Conservation (phyloP, 2,797 vertebrate genomes). For the Gymnoscopelus braueri region DNA sequence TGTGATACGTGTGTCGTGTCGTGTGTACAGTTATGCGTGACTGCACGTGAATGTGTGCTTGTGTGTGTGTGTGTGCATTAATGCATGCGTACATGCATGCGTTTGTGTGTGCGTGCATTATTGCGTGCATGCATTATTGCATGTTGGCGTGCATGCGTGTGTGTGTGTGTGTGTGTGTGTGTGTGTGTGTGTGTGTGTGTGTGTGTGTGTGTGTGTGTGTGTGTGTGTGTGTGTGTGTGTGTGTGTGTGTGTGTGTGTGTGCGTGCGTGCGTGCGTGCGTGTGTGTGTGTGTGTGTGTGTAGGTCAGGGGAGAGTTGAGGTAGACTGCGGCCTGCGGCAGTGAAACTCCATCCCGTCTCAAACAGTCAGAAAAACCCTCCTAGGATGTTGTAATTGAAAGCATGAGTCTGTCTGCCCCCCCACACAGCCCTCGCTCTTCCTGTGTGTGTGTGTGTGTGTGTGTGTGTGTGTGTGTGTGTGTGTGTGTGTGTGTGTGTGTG, state of each 20-base stretch:
- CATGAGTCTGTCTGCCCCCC: conserved; percentile 9
- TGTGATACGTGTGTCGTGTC: conserved; percentile 3
- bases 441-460: conserved; percentile 11
- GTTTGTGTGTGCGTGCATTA: background rate
- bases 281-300: conserved; percentile 8
- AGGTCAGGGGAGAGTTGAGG: conserved; percentile 44
- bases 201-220: background rate
- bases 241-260: background rate
- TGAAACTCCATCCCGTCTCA: conserved; percentile 44
- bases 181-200: background rate
- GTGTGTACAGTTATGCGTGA: background rate
- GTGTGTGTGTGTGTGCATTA: background rate
- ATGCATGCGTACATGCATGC: background rate
- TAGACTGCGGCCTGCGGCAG: conserved; percentile 38
- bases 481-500: conserved; percentile 5
- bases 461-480: conserved; percentile 14
- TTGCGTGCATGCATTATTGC: too few relatives aligned
- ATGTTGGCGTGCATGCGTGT: background rate
- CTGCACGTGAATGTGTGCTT: background rate
- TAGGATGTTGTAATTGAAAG: conserved; percentile 2
- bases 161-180: conserved; percentile 2
- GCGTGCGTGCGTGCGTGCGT: conserved; percentile 2
- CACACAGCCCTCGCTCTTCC: background rate
- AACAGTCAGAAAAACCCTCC: conserved; percentile 31
- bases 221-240: background rate